These are phyloP conservation scores for Accipiter virgatus DNA, from an alignment of 2,113 vertebrate species.

Conservation along the genomic window DNA sequence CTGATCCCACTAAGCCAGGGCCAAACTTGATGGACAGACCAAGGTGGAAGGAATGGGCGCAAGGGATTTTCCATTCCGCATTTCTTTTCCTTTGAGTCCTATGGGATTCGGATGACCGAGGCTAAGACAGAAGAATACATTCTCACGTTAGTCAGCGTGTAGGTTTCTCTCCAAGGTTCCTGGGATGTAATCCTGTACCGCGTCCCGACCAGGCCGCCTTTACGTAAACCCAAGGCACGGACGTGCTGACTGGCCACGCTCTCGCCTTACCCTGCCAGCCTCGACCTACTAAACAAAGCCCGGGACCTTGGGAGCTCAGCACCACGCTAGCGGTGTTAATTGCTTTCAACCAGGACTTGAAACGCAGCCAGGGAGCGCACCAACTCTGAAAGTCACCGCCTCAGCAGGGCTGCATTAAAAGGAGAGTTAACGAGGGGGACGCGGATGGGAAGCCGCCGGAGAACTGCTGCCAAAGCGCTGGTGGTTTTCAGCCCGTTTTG, in stretches of 20 bases:
- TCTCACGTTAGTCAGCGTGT: accelerated
- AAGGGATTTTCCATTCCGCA: neutral
- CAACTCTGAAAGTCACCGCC: neutral
- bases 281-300: neutral
- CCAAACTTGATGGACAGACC: neutral
- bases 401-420: neutral
- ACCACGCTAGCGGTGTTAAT: neutral
- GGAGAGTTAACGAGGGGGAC: neutral
- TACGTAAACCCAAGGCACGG: neutral
- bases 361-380: neutral
- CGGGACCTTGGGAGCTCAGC: neutral
- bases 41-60: neutral
- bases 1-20: neutral
- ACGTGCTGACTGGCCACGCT: neutral
- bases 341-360: neutral
- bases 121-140: neutral
- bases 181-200: neutral
- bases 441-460: neutral
- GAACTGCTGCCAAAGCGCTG: neutral
- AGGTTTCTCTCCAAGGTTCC: neutral
- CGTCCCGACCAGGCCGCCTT: neutral
- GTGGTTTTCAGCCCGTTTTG: neutral
- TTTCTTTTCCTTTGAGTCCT: neutral
- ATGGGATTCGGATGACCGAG: neutral
- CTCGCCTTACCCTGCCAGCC: neutral